Base-by-base conservation (phyloP, 2,797 vertebrate species). In the Characodon lateralis region DNA sequence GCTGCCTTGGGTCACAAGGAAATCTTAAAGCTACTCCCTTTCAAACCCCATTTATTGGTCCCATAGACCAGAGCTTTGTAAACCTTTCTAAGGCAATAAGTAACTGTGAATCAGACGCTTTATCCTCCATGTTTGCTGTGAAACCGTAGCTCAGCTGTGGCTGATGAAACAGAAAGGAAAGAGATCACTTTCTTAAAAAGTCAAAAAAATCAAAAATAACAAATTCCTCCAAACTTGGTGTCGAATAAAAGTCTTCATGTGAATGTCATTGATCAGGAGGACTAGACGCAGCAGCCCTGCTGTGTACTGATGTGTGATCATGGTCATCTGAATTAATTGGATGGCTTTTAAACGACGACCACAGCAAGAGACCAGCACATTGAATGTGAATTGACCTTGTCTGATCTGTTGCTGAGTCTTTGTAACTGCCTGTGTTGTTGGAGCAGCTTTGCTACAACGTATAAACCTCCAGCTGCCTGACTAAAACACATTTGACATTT, bases 381-480 rank as follows among this genome's bases (percentile, higher is more conserved):
- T 79, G 81, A 89, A 53, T 75, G 46, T 75, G 82, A 83, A 85
- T 88, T 80, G 65, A 72, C 86, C 71, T 89, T 73, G 83, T 89
- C 83, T 88, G 55, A 80, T 84, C 77, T 78, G 74, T 79, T 79
- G 78, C 78, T 82, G 87, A 83, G 80, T 85, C 83, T 66, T 82
- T 87, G 78, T 86, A 85, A 88, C 89, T 92, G 84, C 80, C 75
- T 88, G 83, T 82, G 43, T 59, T 31, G 50, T 63, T 73, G 65
- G 59, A 26, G n/a, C 48, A 75, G 61, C 78, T 82, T 77, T 77
- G 20, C 79, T 77, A 84, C 76, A 46, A 72, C 41, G 75, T 82
- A 58, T 89, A 87, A 88, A 88, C 86, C 83, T 82, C 77, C 75
- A 82, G 80, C 72, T 76, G 63, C 31, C 20, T 41, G 24, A 66